A percentile compares a stretch with the other conserved stretches of the same genome.
Evolutionary conservation across 2,888 invertebrate species (phyloP).

Genomic region (Copidosoma aretas): DNA sequence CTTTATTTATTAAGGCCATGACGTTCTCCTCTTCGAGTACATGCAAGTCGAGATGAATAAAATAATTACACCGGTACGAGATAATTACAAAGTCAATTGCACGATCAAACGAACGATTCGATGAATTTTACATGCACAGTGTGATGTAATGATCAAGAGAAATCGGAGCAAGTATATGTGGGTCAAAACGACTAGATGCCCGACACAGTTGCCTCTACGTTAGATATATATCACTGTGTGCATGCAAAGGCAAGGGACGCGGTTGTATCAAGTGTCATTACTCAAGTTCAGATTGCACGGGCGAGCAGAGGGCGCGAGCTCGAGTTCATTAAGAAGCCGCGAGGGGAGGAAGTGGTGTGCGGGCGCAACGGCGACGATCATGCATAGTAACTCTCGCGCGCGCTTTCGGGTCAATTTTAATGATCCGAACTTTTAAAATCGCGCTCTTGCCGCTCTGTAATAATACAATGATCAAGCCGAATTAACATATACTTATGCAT

Average conservation of each 20-base stretch:
- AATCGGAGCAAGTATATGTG: no score
- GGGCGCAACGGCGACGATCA: neutral
- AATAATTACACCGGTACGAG: no score
- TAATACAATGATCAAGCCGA: conserved; percentile 12
- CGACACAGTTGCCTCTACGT: no score
- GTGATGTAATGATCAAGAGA: no score
- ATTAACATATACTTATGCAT: neutral
- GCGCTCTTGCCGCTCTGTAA: conserved; percentile 1
- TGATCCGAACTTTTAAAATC: conserved; percentile 21
- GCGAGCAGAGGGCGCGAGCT: neutral
- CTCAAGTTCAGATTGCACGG: conserved; percentile 8
- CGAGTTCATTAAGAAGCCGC: conserved; percentile 13
- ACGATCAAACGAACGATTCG: no score
- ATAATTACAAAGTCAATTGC: no score
- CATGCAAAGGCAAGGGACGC: neutral
- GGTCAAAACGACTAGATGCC: no score
- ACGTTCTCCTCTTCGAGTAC: no score
- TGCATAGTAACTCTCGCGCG: neutral
- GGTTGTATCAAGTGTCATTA: conserved; percentile 24
- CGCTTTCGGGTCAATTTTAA: conserved; percentile 11
- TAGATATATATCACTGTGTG: no score
- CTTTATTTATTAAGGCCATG: no score
- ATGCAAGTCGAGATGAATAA: no score
- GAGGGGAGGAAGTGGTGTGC: neutral
- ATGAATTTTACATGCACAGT: no score